These are phyloP conservation scores for Fistularia commersonii DNA, from an alignment of 2,797 vertebrate species.

Conservation along the genomic window DNA sequence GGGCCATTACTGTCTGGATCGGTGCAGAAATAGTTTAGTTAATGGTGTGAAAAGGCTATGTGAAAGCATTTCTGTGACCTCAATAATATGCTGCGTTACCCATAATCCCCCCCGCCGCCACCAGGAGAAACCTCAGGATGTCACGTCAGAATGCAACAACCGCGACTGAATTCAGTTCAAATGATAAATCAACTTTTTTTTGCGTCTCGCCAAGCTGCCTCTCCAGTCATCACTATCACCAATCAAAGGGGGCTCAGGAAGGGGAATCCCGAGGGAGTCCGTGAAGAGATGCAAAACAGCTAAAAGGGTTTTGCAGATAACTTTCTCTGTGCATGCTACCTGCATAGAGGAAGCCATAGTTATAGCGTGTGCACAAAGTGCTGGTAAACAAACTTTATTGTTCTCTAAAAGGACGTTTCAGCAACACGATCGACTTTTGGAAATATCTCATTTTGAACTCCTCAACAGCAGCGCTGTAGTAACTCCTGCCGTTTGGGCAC, in stretches of 20 bases:
- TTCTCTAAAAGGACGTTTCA: too few relatives aligned
- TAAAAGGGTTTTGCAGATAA: constrained; percentile 36
- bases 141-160: constrained; percentile 24
- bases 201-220: constrained; percentile 35
- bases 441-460: too few relatives aligned
- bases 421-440: too few relatives aligned
- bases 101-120: constrained; percentile 16
- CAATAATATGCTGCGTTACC: constrained; percentile 32
- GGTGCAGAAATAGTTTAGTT: constrained; percentile 49
- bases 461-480: too few relatives aligned
- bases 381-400: too few relatives aligned
- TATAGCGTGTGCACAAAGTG: too few relatives aligned
- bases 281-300: constrained; percentile 36
- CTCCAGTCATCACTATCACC: constrained; percentile 44
- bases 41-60: constrained; percentile 32
- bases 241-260: constrained; percentile 46
- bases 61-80: constrained; percentile 45
- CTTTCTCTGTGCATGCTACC: too few relatives aligned
- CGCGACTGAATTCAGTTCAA: constrained; percentile 20
- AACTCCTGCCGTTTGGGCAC: too few relatives aligned
- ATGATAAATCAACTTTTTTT: constrained; percentile 34
- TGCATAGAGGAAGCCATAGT: too few relatives aligned
- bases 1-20: constrained; percentile 46
- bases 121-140: constrained; percentile 20
- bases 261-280: constrained; percentile 46